These are phyloP conservation scores for Nephrotoma appendiculata DNA, from an alignment of 2,888 invertebrate genomes.

Conservation along the genomic window DNA sequence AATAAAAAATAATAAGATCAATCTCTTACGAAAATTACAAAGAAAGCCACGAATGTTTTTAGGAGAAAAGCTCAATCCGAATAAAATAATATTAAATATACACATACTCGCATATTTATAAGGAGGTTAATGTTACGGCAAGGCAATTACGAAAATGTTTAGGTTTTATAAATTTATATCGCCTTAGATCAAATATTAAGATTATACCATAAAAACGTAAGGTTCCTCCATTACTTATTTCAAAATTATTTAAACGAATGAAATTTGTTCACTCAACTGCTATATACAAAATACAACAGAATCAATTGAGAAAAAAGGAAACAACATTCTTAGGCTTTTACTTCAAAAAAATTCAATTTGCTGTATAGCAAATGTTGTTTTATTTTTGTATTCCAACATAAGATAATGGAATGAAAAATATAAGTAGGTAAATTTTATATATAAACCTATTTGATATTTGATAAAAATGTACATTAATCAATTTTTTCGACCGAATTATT, in stretches of 20 bases:
- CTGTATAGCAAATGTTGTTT: neutral
- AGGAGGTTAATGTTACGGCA: too few relatives aligned
- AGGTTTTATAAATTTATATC: neutral
- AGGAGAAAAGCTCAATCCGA: too few relatives aligned
- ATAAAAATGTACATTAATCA: neutral
- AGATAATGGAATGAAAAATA: neutral
- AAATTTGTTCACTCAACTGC: neutral
- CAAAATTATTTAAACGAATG: neutral
- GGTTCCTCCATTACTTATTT: neutral
- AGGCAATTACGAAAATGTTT: too few relatives aligned
- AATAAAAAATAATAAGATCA: neutral
- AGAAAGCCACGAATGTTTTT: too few relatives aligned
- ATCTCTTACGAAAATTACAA: neutral
- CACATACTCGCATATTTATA: too few relatives aligned
- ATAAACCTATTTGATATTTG: neutral
- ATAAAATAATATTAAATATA: neutral
- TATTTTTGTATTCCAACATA: neutral
- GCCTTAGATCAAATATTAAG: neutral
- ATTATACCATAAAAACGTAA: neutral
- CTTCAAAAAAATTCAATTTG: neutral
- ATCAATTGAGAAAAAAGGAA: neutral
- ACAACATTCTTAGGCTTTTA: neutral
- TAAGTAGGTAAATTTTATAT: neutral
- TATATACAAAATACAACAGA: neutral
- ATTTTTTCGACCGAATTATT: neutral